Evolutionary conservation across 2,113 vertebrate species (phyloP).

Genomic region (Panthera uncia): DNA sequence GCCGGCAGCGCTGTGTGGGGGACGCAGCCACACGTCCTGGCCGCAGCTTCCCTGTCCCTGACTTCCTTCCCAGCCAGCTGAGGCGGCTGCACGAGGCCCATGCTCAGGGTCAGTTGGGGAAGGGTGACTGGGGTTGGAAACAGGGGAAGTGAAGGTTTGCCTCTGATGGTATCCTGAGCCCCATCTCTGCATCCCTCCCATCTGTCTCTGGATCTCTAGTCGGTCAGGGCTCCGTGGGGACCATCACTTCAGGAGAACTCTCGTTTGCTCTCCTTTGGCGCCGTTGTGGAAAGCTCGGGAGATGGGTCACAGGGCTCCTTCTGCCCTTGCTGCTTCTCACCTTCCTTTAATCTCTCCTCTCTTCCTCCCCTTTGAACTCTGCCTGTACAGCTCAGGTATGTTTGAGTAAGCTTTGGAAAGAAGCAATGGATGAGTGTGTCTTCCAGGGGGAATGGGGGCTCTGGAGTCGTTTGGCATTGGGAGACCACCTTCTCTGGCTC

Average conservation of each 20-base stretch:
- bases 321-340: not conserved
- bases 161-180: not conserved
- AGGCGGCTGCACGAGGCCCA: slow-evolving; percentile 92
- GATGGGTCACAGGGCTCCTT: not conserved
- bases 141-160: not conserved
- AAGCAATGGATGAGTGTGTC: not conserved
- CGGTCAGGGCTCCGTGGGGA: not conserved
- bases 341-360: not conserved
- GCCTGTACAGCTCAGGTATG: slow-evolving; percentile 45
- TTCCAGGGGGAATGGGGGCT: not conserved
- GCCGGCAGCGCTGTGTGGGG: slow-evolving; percentile 91
- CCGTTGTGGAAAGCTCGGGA: not conserved
- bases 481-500: not conserved
- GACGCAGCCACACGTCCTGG: slow-evolving; percentile 91
- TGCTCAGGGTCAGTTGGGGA: slow-evolving; percentile 88
- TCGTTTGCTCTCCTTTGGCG: not conserved
- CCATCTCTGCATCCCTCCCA: not conserved
- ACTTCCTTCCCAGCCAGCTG: slow-evolving; percentile 92
- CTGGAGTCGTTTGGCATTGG: not conserved
- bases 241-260: not conserved
- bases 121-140: not conserved
- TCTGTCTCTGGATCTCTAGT: not conserved
- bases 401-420: not conserved
- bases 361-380: slow-evolving; percentile 21
- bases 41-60: slow-evolving; percentile 88